Evolutionary conservation across 2,797 vertebrate species (phyloP), one percentile per base, ranked within the genome.

Genomic region (Kryptolebias ocellatus): DNA sequence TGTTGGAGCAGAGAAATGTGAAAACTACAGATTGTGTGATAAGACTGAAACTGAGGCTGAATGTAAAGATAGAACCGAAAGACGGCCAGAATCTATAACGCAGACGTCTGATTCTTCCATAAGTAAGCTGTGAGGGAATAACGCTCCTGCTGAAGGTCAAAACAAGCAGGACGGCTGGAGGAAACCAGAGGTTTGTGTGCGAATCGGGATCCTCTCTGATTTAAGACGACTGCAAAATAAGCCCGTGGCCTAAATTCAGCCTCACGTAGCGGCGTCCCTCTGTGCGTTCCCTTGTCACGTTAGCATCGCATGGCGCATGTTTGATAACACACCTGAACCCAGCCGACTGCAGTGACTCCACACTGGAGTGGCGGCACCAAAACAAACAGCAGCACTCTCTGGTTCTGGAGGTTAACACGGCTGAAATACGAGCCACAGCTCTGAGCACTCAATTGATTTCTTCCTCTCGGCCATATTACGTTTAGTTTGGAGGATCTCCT

Each of bases 231-330:
- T 47, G 63, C 45, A 59, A 72, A 78, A 76, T 66, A 46, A 24
- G 67, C 57, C 53, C 51, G 63, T 86, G 84, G 60, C 86, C 87
- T 85, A 82, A 87, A 88, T 85, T 82, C 79, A 60, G 75, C 78
- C 82, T 73, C 51, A 16, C 72, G 52, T 16, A 58, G 56, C 59
- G 14, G 28, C 34, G 18, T 75, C 64, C 70, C 39, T 58, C 53
- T 24, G 56, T 34, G 61, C 76, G 70, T 74, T 67, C 67, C 72
- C 50, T 45, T 16, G 15, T 71, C 83, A 83, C 76, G 70, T 83
- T 79, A 88, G 68, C 64, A 49, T 92, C 91, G 89, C 72, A 31
- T 90, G 78, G 69, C 70, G 52, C 58, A 67, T 55, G 20, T 7
- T 50, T 56, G 16, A 47, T 53, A 68, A 47, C 67, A 82, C 86